phyloP scores from a whole-genome alignment of 1,140 invertebrate species.

The Drosophila lacteicornis region DNA sequence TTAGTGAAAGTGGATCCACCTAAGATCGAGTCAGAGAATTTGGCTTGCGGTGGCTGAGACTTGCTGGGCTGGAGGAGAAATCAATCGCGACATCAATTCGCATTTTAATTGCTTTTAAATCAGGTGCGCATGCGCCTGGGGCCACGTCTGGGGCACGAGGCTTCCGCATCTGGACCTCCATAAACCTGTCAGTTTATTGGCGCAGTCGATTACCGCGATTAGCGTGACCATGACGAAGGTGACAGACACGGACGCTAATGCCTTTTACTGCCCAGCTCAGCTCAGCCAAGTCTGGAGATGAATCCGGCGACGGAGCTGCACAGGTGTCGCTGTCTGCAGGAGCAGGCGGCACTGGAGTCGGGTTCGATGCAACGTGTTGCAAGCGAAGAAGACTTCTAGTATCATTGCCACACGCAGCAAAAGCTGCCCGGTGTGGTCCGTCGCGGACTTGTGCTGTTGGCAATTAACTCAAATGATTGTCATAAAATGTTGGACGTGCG shows the following conservation, averaged over 20 bases:
- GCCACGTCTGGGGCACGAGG: conserved; percentile 4
- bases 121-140: conserved; percentile 44
- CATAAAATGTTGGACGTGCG: conserved; percentile 72
- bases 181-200: conserved; percentile 83
- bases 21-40: neutral
- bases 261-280: conserved; percentile 70
- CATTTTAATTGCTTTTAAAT: conserved; percentile 82
- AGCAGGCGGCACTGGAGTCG: neutral
- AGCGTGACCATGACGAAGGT: conserved; percentile 83
- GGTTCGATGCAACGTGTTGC: conserved; percentile 54
- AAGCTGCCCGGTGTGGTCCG: conserved; percentile 56
- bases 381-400: conserved; percentile 56
- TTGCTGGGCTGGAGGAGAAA: conserved; percentile 25
- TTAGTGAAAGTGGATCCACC: conserved; percentile 13
- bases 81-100: conserved; percentile 78
- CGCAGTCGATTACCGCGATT: conserved; percentile 78
- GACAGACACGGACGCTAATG: conserved; percentile 82
- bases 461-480: conserved; percentile 82
- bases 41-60: neutral
- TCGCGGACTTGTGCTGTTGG: conserved; percentile 53
- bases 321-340: neutral
- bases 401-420: conserved; percentile 71
- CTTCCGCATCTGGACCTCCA: conserved; percentile 64
- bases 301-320: conserved; percentile 1
- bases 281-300: neutral